phyloP scores from a whole-genome alignment of 2,797 vertebrate genomes.

The Cuniculus paca region DNA sequence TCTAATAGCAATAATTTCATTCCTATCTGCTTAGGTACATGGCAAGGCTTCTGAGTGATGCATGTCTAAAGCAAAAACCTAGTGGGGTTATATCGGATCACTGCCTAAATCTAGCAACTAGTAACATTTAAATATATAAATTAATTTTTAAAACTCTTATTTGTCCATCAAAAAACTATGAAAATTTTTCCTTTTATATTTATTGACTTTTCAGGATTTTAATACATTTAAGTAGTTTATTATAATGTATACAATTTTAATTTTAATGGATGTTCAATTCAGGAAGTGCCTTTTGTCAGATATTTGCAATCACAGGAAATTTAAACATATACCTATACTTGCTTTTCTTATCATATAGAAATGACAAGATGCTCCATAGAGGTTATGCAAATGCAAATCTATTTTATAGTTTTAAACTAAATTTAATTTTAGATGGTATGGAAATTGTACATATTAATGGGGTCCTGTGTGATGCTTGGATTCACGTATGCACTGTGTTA shows the following conservation, averaged over 20 bases:
- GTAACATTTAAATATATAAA: neutral
- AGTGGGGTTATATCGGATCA: neutral
- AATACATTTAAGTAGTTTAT: neutral
- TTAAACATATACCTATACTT: neutral
- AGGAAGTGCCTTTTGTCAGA: neutral
- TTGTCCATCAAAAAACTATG: neutral
- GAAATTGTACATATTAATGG: too few relatives aligned
- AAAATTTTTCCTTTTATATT: neutral
- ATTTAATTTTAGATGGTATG: neutral
- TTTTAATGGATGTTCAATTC: neutral
- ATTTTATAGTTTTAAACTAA: neutral
- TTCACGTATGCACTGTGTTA: neutral
- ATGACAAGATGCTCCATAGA: neutral
- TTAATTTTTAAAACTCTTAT: neutral
- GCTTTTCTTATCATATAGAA: neutral
- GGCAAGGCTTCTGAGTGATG: neutral
- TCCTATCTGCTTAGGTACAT: neutral
- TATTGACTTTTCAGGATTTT: conserved; percentile 12
- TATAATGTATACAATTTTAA: neutral
- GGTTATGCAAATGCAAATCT: neutral
- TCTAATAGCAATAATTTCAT: neutral
- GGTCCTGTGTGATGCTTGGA: neutral
- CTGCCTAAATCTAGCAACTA: neutral
- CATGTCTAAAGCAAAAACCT: neutral
- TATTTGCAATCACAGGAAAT: neutral